Conservation (phyloP, 2,113 vertebrate species). For the Tyrannus savana region DNA sequence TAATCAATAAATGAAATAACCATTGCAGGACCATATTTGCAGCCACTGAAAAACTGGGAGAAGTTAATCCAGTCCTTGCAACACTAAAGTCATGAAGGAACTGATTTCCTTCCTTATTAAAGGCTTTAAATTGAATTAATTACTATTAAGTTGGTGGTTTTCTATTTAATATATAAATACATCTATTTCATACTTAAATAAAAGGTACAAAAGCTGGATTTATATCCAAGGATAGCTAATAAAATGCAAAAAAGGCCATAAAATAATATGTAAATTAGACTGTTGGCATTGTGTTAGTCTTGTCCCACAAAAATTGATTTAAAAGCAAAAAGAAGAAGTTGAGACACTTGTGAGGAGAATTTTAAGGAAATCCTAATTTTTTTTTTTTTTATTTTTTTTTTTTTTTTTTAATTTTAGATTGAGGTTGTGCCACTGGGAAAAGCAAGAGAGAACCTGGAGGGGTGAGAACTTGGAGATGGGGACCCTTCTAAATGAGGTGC, state of each 20-base stretch:
- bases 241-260: background rate
- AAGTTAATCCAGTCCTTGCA: background rate
- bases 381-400: background rate
- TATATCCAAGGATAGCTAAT: fast-evolving
- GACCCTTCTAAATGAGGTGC: background rate
- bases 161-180: background rate
- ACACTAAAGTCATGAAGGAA: background rate
- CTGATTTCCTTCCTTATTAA: background rate
- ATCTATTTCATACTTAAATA: background rate
- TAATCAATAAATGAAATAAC: background rate
- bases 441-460: background rate
- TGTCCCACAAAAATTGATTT: background rate
- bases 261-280: background rate
- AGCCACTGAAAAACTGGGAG: background rate
- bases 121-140: background rate
- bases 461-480: no score
- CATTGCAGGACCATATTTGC: no score
- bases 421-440: background rate
- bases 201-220: background rate
- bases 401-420: background rate
- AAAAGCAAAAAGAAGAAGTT: background rate
- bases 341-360: background rate
- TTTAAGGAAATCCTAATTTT: background rate
- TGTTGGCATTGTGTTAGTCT: background rate
- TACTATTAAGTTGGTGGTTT: background rate